These are phyloP conservation scores for Chrysogorgia sp. DNA, from an alignment of 92 coral and sea anemone genomes.

Conservation along the genomic window DNA sequence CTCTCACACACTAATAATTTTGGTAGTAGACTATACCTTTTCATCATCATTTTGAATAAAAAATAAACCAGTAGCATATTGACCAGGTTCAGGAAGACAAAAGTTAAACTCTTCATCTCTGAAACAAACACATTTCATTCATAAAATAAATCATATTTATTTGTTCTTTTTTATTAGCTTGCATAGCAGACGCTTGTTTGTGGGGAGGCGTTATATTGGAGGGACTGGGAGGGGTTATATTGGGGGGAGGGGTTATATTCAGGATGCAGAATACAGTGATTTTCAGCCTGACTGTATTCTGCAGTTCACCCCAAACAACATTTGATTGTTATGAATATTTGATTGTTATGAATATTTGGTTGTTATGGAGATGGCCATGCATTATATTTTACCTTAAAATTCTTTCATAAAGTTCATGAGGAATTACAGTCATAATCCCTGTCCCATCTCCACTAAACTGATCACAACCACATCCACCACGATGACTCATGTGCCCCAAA, in stretches of 20 bases:
- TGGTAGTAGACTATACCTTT: slow-evolving; percentile 58
- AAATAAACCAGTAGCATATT: slow-evolving; percentile 87
- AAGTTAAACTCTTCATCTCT: slow-evolving; percentile 76
- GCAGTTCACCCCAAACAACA: no score
- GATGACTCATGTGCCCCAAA: slow-evolving; percentile 85
- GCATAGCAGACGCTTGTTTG: no score
- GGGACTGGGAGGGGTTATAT: no score
- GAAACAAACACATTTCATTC: neutral
- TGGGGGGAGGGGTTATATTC: no score
- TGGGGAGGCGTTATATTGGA: no score
- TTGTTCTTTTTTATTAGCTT: neutral
- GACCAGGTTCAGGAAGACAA: slow-evolving; percentile 75
- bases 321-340: no score
- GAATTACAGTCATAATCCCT: slow-evolving; percentile 95
- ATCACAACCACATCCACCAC: slow-evolving; percentile 97
- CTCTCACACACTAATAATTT: no score
- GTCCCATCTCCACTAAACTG: slow-evolving; percentile 96
- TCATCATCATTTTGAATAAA: slow-evolving; percentile 76
- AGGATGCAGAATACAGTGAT: no score
- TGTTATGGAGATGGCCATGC: neutral
- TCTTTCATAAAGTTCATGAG: slow-evolving; percentile 79
- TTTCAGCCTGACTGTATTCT: no score
- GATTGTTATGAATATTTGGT: neutral
- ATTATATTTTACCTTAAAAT: slow-evolving; percentile 42
- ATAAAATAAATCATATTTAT: neutral